Conservation (phyloP, 2,113 vertebrate species). For the Hystrix brachyura region DNA sequence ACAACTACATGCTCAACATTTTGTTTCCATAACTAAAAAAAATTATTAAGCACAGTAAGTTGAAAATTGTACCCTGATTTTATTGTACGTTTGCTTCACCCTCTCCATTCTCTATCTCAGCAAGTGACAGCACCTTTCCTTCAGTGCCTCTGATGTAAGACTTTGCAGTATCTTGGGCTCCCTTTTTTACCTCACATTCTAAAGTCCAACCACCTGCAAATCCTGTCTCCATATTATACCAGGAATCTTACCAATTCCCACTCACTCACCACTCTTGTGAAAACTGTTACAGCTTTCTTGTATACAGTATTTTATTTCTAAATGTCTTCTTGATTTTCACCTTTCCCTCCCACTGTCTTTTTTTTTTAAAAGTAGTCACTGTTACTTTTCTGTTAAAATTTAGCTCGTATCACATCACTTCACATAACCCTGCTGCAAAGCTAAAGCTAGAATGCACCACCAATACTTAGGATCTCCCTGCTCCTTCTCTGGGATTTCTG, state of each 20-base stretch:
- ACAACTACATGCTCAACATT: not conserved
- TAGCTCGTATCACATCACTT: not conserved
- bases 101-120: not conserved
- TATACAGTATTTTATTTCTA: not conserved
- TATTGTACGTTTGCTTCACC: not conserved
- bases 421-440: not conserved
- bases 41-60: not conserved
- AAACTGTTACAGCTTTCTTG: not conserved
- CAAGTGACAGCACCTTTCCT: not conserved
- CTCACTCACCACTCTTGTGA: rapidly evolving
- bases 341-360: not conserved
- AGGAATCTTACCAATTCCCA: not conserved
- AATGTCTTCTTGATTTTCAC: not conserved
- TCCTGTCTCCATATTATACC: not conserved
- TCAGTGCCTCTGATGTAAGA: not conserved
- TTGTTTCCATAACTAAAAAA: not conserved
- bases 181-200: not conserved
- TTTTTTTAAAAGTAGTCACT: not conserved
- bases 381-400: not conserved
- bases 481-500: not conserved
- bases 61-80: not conserved
- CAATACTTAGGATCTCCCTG: not conserved
- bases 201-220: not conserved
- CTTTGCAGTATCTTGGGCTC: not conserved
- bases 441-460: no score